phyloP scores from a whole-genome alignment of 2,113 vertebrate species.

The Zosterops hypoxanthus region DNA sequence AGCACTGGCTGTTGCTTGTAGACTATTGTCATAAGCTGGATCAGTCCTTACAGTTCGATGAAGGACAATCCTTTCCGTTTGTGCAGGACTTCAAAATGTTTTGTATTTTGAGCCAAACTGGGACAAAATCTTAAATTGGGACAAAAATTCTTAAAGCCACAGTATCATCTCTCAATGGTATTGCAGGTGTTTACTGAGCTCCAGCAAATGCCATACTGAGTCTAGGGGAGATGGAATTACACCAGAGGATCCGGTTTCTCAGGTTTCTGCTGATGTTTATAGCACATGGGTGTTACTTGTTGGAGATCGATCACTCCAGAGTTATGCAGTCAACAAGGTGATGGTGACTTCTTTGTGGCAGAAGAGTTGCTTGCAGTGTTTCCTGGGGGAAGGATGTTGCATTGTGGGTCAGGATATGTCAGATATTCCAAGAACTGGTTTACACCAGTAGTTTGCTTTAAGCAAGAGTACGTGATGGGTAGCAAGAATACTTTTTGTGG shows the following conservation, averaged over 20 bases:
- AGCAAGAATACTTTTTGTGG: conserved; percentile 28
- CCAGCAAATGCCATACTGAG: not conserved
- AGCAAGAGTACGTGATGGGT: not conserved
- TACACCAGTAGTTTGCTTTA: conserved; percentile 8
- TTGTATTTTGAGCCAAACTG: not conserved
- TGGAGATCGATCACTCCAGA: conserved; percentile 21
- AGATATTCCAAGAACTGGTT: conserved; percentile 2
- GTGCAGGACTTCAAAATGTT: not conserved
- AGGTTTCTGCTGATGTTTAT: conserved; percentile 52
- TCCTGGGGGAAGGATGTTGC: not conserved
- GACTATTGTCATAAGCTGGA: not conserved
- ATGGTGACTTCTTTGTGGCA: conserved; percentile 20
- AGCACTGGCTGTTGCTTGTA: not conserved
- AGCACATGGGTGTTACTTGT: conserved; percentile 30
- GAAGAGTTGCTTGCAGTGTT: conserved; percentile 10
- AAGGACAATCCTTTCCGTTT: not conserved
- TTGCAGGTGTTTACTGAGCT: conserved; percentile 17
- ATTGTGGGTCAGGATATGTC: conserved; percentile 45
- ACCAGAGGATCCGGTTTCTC: conserved; percentile 41
- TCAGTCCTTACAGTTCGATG: not conserved
- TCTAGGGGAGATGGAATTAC: conserved; percentile 6
- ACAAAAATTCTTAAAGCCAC: not conserved
- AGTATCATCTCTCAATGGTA: not conserved
- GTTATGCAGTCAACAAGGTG: conserved; percentile 27
- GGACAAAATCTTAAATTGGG: not conserved